A percentile compares a stretch with the other conserved stretches of the same genome.
phyloP scores from a whole-genome alignment of 2,113 vertebrate species.

The Mesitornis unicolor region DNA sequence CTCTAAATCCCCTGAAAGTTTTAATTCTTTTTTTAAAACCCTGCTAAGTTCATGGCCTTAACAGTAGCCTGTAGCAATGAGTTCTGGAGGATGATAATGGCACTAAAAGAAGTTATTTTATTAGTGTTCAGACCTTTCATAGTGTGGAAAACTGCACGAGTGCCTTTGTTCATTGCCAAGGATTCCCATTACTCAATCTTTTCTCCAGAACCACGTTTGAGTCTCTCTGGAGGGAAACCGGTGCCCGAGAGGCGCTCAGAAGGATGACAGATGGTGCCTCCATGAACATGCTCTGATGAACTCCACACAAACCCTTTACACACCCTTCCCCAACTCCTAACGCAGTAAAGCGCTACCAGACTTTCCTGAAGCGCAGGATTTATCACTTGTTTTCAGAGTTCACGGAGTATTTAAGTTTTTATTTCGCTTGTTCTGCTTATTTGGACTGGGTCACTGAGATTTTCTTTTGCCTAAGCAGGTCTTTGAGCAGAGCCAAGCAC shows the following conservation, averaged over 20 bases:
- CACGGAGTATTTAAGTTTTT: background rate
- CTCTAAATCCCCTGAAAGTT: background rate
- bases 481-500: background rate
- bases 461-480: background rate
- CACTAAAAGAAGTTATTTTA: background rate
- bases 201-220: background rate
- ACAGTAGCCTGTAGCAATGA: background rate
- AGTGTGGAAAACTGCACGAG: background rate
- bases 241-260: background rate
- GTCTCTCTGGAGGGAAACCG: background rate
- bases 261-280: background rate
- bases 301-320: background rate
- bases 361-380: background rate
- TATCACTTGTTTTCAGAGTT: background rate
- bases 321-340: background rate
- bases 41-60: constrained; percentile 19
- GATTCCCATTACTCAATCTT: background rate
- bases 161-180: constrained; percentile 2
- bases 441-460: background rate
- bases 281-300: background rate
- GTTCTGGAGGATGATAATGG: background rate
- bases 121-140: background rate
- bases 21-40: background rate
- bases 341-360: background rate
- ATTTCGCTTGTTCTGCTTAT: background rate